Conservation (phyloP, 2,113 vertebrate species). For the Pelobates fuscus region DNA sequence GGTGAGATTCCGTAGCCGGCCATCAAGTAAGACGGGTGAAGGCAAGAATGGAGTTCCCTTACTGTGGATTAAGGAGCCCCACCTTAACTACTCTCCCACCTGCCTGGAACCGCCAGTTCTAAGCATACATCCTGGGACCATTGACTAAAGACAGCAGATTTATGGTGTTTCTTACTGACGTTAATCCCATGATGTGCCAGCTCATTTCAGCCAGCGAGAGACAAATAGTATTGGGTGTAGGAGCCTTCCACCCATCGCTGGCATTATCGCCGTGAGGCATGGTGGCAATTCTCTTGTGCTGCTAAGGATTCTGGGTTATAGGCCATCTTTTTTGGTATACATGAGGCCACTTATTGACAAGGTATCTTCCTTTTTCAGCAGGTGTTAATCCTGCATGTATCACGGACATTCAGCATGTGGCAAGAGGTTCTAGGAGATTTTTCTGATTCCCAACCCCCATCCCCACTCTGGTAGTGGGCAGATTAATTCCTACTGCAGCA, state of each 20-base stretch:
- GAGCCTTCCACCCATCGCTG: slow-evolving; percentile 51
- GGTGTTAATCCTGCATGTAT: too few species aligned
- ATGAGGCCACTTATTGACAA: slow-evolving; percentile 16
- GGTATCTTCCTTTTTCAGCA: neutral
- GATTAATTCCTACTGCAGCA: too few species aligned
- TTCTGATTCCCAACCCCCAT: neutral
- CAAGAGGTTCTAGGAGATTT: neutral
- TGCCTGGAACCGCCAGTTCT: slow-evolving; percentile 94
- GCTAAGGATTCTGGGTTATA: neutral
- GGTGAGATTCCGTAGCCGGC: slow-evolving; percentile 91
- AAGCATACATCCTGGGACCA: slow-evolving; percentile 94
- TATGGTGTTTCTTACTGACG: neutral
- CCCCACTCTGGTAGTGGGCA: slow-evolving; percentile 13
- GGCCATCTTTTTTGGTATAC: neutral
- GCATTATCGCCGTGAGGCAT: slow-evolving; percentile 45
- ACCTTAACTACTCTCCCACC: slow-evolving; percentile 96
- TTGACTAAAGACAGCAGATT: slow-evolving; percentile 75
- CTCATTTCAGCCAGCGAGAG: neutral
- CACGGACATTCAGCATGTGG: neutral
- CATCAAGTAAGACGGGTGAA: slow-evolving; percentile 88
- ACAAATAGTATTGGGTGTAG: neutral
- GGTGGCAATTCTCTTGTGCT: neutral
- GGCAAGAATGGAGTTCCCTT: slow-evolving; percentile 97
- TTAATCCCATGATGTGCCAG: neutral
- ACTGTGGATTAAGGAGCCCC: slow-evolving; percentile 97